Conservation (phyloP, 2,888 invertebrate species). For the Cephalotes varians region DNA sequence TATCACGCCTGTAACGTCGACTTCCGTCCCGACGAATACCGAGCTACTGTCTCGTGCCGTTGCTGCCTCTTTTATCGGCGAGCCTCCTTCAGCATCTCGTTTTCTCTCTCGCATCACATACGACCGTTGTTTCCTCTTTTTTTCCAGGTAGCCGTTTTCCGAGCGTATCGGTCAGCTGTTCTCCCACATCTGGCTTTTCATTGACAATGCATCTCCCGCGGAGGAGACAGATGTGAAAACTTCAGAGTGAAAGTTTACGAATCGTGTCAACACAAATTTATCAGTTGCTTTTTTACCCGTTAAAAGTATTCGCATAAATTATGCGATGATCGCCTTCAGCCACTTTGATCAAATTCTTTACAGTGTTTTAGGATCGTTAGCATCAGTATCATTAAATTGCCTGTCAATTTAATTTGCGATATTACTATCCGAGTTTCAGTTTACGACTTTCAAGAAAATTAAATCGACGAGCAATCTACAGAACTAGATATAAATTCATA, state of each 20-base stretch:
- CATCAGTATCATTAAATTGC: too few species aligned
- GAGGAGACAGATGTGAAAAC: neutral
- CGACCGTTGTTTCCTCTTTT: constrained; percentile 28
- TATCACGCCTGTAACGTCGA: constrained; percentile 48
- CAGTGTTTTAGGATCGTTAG: too few species aligned
- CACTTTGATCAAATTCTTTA: too few species aligned
- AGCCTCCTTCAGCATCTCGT: neutral
- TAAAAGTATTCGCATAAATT: neutral
- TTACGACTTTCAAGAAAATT: too few species aligned
- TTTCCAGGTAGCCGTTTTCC: constrained; percentile 33
- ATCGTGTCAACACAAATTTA: neutral
- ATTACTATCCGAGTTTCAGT: too few species aligned
- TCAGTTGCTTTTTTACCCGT: neutral
- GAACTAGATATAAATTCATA: too few species aligned
- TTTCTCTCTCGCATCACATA: constrained; percentile 35
- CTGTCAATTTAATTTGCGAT: too few species aligned
- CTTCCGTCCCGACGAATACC: constrained; percentile 56
- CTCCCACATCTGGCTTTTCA: constrained; percentile 14
- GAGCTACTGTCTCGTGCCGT: constrained; percentile 27
- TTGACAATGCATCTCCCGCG: neutral
- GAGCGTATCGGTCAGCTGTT: constrained; percentile 68
- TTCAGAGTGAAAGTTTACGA: constrained; percentile 1
- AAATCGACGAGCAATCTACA: too few species aligned
- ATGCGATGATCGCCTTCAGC: neutral
- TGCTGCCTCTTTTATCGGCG: constrained; percentile 35